phyloP scores from a whole-genome alignment of 2,888 invertebrate genomes.

The Artemia sp. region DNA sequence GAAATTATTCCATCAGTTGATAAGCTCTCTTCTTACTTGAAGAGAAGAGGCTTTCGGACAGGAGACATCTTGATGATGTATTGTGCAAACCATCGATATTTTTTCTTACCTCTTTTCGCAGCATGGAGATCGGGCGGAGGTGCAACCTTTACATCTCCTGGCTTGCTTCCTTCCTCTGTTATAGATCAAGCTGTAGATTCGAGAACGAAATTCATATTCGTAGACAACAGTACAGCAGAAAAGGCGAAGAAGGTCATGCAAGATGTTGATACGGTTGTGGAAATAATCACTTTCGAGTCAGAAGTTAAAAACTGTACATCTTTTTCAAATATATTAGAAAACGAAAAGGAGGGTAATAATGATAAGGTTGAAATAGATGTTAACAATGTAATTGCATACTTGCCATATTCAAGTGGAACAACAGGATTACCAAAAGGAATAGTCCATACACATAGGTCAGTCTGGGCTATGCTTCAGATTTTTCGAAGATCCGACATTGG shows the following conservation, averaged over 20 bases:
- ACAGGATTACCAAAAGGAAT: conserved; percentile 13
- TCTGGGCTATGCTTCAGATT: background rate
- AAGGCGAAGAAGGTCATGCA: background rate
- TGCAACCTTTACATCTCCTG: conserved; percentile 3
- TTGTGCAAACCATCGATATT: background rate
- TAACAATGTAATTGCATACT: background rate
- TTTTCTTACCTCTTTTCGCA: background rate
- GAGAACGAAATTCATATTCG: background rate
- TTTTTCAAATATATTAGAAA: background rate
- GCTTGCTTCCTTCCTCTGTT: background rate
- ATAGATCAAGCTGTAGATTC: background rate
- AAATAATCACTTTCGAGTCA: too few relatives aligned
- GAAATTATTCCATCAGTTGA: background rate
- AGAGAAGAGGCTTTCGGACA: background rate
- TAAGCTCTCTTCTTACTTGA: background rate
- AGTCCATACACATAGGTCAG: conserved; percentile 5
- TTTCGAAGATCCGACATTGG: background rate
- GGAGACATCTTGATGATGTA: background rate
- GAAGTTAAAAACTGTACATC: too few relatives aligned
- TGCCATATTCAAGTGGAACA: conserved; percentile 11
- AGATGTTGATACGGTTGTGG: background rate
- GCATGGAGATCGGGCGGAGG: background rate
- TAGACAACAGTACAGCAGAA: background rate
- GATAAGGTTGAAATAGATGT: background rate
- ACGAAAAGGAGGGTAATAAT: background rate